These are phyloP conservation scores for Tenodera sinensis DNA, from an alignment of 2,888 invertebrate species.

Conservation along the genomic window DNA sequence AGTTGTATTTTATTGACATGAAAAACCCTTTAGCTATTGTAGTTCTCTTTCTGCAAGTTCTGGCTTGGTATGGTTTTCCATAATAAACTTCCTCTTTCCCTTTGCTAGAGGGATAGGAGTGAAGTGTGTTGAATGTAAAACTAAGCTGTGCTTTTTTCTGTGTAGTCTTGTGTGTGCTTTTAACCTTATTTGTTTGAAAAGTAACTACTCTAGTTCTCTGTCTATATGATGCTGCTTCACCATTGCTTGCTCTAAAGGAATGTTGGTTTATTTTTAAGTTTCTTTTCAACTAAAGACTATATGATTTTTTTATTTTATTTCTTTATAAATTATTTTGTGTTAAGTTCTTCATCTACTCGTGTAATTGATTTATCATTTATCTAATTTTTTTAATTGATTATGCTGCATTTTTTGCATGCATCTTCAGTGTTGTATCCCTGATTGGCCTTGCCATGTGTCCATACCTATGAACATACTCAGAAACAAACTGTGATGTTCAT, in stretches of 20 bases:
- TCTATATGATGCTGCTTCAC: background rate
- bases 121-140: background rate
- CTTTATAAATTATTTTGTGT: background rate
- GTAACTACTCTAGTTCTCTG: background rate
- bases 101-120: background rate
- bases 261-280: background rate
- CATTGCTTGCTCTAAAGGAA: background rate
- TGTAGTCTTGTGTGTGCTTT: background rate
- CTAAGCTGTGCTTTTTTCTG: background rate
- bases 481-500: conserved; percentile 29
- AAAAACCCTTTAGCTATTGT: background rate
- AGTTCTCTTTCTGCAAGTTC: background rate
- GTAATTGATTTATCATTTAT: background rate
- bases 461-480: conserved; percentile 8
- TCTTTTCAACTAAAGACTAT: background rate
- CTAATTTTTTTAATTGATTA: background rate
- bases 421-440: conserved; percentile 28
- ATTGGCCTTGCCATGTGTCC: conserved; percentile 27
- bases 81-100: background rate
- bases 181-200: background rate
- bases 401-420: conserved; percentile 9
- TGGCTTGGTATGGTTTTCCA: background rate
- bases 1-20: background rate
- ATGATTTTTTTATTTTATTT: background rate
- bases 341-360: background rate